Conservation (phyloP, 2,113 vertebrate genomes). For the Syngnathoides biaculeatus region DNA sequence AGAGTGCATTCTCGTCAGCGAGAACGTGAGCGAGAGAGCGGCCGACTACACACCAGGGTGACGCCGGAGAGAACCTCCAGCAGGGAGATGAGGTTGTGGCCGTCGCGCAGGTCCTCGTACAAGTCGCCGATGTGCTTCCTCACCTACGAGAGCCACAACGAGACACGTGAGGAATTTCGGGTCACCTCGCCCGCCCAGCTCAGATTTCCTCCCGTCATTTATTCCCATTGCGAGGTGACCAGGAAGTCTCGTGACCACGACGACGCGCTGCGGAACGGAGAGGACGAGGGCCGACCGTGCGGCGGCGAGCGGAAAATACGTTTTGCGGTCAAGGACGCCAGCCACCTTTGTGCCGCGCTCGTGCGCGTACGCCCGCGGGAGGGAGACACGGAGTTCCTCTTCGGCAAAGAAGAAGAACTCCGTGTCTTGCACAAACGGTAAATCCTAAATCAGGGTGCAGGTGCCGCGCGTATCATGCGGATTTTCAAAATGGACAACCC, state of each 20-base stretch:
- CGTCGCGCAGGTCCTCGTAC: conserved; percentile 86
- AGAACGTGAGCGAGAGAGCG: not conserved
- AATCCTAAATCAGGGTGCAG: too few species aligned
- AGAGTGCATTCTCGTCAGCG: not conserved
- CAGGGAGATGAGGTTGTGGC: conserved; percentile 94
- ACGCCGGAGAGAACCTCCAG: conserved; percentile 95
- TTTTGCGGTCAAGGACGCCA: not conserved
- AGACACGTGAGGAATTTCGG: too few species aligned
- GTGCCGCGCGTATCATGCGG: too few species aligned
- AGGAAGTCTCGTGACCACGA: too few species aligned
- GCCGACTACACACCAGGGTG: conserved; percentile 80
- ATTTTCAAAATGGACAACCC: too few species aligned
- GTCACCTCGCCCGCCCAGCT: too few species aligned
- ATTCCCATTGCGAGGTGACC: too few species aligned
- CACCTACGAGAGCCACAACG: conserved; percentile 68
- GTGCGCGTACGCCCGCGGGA: conserved; percentile 31
- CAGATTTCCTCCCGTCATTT: too few species aligned
- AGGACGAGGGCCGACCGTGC: conserved; percentile 30
- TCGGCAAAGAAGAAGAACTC: too few species aligned
- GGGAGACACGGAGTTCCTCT: conserved; percentile 13
- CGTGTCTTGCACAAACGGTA: too few species aligned
- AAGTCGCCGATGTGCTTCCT: conserved; percentile 86
- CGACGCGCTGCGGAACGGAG: not conserved
- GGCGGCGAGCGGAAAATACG: not conserved
- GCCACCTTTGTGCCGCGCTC: not conserved